These are phyloP conservation scores for Stenodema calcarata DNA, from an alignment of 2,888 invertebrate species.

Conservation along the genomic window DNA sequence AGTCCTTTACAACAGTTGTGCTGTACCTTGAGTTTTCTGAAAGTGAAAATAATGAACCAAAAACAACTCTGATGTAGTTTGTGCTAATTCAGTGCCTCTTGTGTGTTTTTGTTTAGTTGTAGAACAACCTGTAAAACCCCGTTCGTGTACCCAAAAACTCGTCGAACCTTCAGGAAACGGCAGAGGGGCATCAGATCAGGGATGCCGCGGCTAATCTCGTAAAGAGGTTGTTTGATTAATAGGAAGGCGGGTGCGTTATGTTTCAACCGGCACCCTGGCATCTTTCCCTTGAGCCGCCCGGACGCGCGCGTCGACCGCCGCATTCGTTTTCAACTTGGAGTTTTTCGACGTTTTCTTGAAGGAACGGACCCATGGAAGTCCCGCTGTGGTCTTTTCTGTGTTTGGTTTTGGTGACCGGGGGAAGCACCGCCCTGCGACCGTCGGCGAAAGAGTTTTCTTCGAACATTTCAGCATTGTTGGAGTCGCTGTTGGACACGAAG, in stretches of 20 bases:
- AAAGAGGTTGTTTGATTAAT: constrained; percentile 25
- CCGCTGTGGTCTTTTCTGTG: not conserved
- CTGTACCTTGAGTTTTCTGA: too few species aligned
- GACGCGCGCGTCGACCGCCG: not conserved
- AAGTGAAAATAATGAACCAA: too few species aligned
- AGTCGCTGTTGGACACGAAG: constrained; percentile 60
- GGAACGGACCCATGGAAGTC: not conserved
- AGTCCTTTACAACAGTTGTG: too few species aligned
- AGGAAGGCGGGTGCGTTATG: constrained; percentile 13
- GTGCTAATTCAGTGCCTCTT: too few species aligned
- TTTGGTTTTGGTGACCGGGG: not conserved
- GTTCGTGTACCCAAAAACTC: not conserved
- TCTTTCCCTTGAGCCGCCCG: not conserved
- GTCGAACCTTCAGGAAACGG: not conserved
- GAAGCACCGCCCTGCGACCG: not conserved
- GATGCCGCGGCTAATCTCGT: not conserved
- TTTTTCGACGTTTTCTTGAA: not conserved
- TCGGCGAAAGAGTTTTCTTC: constrained; percentile 52
- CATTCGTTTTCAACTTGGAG: not conserved
- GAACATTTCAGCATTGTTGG: constrained; percentile 60
- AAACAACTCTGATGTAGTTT: too few species aligned
- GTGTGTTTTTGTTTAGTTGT: too few species aligned
- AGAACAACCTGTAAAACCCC: not conserved
- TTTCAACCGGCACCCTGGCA: not conserved
- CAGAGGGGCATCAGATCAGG: not conserved